Conservation (phyloP, 2,888 invertebrate genomes). For the Hartigia nigra region DNA sequence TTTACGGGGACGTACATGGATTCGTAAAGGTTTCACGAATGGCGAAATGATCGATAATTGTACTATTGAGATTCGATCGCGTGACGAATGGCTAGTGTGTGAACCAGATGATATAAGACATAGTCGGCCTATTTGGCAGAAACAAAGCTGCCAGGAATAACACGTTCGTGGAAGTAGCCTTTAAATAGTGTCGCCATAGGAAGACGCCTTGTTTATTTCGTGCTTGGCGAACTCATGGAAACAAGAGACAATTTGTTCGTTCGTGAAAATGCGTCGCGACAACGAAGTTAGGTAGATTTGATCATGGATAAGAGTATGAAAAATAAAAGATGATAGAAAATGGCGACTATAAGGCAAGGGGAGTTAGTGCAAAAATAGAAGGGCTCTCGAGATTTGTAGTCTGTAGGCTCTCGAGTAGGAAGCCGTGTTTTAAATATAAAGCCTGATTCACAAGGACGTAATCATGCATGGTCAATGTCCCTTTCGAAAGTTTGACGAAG, state of each 20-base stretch:
- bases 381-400: not conserved
- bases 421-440: not conserved
- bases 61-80: not conserved
- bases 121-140: constrained; percentile 52
- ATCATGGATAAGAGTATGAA: not conserved
- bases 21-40: not conserved
- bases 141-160: constrained; percentile 37
- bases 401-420: not conserved
- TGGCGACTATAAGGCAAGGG: not conserved
- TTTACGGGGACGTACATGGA: not conserved
- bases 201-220: constrained; percentile 14
- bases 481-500: not conserved
- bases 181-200: constrained; percentile 37
- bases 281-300: not conserved
- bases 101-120: constrained; percentile 7
- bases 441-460: not conserved
- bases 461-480: not conserved
- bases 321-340: not conserved
- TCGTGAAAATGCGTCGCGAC: not conserved
- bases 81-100: constrained; percentile 5
- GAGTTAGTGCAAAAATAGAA: not conserved
- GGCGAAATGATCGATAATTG: not conserved
- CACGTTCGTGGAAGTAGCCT: constrained; percentile 34
- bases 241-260: not conserved
- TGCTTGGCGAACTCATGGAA: not conserved